Evolutionary conservation across 2,113 vertebrate genomes (phyloP), one percentile per base, ranked within the genome.

Genomic region (Xenotilapia flavipinnis): DNA sequence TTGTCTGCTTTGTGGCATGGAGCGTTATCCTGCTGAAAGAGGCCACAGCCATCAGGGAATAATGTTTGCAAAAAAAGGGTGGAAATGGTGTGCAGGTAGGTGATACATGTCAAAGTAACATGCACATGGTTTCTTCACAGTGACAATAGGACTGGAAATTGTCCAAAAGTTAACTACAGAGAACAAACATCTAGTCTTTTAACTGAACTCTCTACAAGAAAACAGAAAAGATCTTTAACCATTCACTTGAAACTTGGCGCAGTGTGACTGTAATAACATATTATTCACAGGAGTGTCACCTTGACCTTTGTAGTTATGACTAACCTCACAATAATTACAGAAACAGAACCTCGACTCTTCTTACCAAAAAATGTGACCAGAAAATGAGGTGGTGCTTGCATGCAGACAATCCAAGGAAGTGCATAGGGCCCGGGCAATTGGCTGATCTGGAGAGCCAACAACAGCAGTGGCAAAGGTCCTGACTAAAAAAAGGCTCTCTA

Each of bases 361-460:
- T 60, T 31, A 58, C 55, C 14, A 10, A 33, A 60, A 60, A 60
- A 60, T 60, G 56, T 60, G 14, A 60, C 56, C 15, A 60, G 56
- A 15, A 15, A 58, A 31, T 0, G 28, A 60, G 28, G 28, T 19
- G 26, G 28, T 10, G 56, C 26, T 60, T 60, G 28, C 56, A 0
- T 31, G 15, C 5, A 60, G 14, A 33, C 28, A 60, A 19, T 33
- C 26, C 56, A 60, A 4, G 14, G 26, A 60, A 33, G 14, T 60
- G 56, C 0, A 60, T 60, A 56, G 23, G 56, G 8, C 26, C 14
- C 14, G 1, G 56, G 23, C 26, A 58, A 28, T 58, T 58, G 0
- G 55, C 26, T 5, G 14, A 58, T 9, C 14, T 0, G 56, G 0
- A 58, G 56, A 23, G 23, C 23, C 3, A 60, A 1, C 28, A 17